phyloP scores from a whole-genome alignment of 1,140 invertebrate species.

The Drosophila nasuta region DNA sequence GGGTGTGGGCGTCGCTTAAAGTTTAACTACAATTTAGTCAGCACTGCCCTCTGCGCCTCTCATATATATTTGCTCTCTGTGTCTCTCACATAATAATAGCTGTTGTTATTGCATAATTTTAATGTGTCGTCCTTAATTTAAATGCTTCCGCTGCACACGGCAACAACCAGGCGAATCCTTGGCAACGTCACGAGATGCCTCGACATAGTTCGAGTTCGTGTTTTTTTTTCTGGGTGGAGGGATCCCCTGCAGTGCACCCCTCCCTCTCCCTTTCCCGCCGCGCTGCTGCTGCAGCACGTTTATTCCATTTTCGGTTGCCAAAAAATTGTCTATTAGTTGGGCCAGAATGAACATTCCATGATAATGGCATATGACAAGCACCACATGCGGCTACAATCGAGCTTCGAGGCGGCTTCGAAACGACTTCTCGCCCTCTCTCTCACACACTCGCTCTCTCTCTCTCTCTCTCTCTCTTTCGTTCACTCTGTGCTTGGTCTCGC shows the following conservation, averaged over 20 bases:
- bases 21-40: constrained; percentile 52
- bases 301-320: constrained; percentile 69
- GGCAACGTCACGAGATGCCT: constrained; percentile 70
- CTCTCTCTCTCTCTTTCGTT: neutral
- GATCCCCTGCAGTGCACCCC: neutral
- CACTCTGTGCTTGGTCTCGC: neutral
- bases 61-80: neutral
- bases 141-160: constrained; percentile 79
- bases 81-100: constrained; percentile 64
- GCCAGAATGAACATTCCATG: constrained; percentile 75
- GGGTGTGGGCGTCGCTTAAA: constrained; percentile 36
- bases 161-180: constrained; percentile 58
- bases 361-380: constrained; percentile 82
- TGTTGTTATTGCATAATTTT: constrained; percentile 83
- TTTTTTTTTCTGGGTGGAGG: neutral
- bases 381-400: constrained; percentile 78
- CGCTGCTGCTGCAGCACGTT: constrained; percentile 43
- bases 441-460: neutral
- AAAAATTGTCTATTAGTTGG: constrained; percentile 82
- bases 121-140: constrained; percentile 83
- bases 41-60: neutral
- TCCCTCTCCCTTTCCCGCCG: neutral
- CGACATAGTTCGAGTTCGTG: constrained; percentile 35
- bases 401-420: constrained; percentile 5
- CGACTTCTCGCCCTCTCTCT: neutral